Conservation (phyloP, 2,797 vertebrate genomes). For the Pteronotus mesoamericanus region DNA sequence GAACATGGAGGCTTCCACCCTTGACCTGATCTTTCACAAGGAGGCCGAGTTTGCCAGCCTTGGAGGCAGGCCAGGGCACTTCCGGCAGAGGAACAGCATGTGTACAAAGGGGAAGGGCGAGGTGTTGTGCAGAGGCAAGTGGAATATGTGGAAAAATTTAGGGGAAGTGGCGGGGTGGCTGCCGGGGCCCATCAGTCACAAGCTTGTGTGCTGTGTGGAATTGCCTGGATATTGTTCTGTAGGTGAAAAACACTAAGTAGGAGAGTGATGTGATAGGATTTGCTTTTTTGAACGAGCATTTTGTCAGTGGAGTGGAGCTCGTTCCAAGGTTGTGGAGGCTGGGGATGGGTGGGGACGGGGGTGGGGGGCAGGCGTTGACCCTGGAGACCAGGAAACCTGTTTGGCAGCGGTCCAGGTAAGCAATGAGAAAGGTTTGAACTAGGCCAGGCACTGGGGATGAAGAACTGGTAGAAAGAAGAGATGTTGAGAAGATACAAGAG, state of each 20-base stretch:
- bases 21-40: background rate
- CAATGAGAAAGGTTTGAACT: background rate
- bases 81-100: background rate
- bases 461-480: background rate
- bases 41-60: background rate
- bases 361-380: background rate
- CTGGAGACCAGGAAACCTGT: background rate
- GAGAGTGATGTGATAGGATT: background rate
- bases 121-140: background rate
- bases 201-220: background rate
- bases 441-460: background rate
- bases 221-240: background rate
- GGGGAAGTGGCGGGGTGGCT: background rate
- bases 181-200: background rate
- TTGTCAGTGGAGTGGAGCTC: background rate
- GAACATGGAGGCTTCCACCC: background rate
- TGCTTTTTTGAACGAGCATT: background rate
- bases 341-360: background rate
- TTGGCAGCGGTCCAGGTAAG: background rate
- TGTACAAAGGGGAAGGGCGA: background rate
- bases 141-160: rapidly evolving
- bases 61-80: too few relatives aligned
- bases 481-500: background rate
- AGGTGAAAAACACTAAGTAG: background rate
- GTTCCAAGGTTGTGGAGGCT: background rate